Evolutionary conservation across 2,797 vertebrate genomes (phyloP).

Genomic region (Gymnocypris eckloni): DNA sequence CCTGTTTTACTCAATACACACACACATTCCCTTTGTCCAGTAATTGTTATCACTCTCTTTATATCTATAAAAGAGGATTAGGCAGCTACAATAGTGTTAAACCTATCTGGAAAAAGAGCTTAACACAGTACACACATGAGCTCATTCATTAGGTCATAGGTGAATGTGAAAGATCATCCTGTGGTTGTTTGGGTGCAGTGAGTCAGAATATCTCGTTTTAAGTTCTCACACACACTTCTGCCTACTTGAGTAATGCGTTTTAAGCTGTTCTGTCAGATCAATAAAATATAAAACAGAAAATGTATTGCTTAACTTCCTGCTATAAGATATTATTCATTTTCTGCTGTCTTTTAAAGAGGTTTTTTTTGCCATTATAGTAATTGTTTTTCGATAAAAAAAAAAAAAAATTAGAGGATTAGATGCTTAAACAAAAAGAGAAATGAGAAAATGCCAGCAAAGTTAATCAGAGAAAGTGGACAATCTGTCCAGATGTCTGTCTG

Average conservation of each 20-base stretch:
- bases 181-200: constrained; percentile 31
- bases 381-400: constrained; percentile 9
- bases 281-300: not conserved
- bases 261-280: not conserved
- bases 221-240: constrained; percentile 5
- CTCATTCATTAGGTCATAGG: constrained; percentile 6
- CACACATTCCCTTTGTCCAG: constrained; percentile 5
- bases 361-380: not conserved
- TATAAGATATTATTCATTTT: not conserved
- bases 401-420: constrained; percentile 40
- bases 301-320: not conserved
- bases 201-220: constrained; percentile 1
- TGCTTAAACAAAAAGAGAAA: constrained; percentile 14
- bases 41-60: not conserved
- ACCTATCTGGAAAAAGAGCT: constrained; percentile 29
- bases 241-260: not conserved
- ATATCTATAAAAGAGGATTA: constrained; percentile 14
- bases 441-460: constrained; percentile 1
- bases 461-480: constrained; percentile 14
- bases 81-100: not conserved
- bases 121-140: not conserved
- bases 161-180: constrained; percentile 19
- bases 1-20: not conserved
- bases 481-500: constrained; percentile 19
- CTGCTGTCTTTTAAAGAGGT: not conserved